Evolutionary conservation across 1,140 invertebrate species (phyloP), one percentile per base, ranked within the genome.

Genomic region (Aradophagus sp.): DNA sequence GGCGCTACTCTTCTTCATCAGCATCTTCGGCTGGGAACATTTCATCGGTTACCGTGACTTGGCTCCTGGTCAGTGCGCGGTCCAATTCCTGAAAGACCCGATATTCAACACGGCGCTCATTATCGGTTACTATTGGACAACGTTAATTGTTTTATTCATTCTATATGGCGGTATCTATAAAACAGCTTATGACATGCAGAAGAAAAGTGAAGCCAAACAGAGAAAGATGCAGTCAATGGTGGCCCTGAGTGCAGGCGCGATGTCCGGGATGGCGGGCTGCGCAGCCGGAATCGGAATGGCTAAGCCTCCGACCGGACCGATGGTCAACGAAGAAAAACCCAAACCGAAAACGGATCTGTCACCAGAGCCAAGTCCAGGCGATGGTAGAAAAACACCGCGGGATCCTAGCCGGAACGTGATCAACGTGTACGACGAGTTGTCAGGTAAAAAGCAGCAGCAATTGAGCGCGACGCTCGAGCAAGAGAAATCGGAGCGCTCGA

Each of bases 1-100:
- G 2, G 93, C 95, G 0, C 84, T 98, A 10, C 86, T 99, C 2
- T 99, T 99, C 84, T 99, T 99, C 82, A 97, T 97, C 45, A 97
- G 95, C 47, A 99, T 99, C 66, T 98, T 99, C 79, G 98, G 97
- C 17, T 99, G 98, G 97, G 97, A 99, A 81, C 95, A 97, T 80
- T 99, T 99, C 77, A 92, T 97, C 20, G 97, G 97, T 1, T 93
- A 93, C 76, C 87, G 96, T 50, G 95, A 97, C 76, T 86, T 98
- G 12, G 86, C 90, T 56, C 92, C 94, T 0, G 93, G 93, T 5
- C 91, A 97, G 80, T 99, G 98, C 81, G 93, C 96, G 27, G 98
- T 99, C 1, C 97, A 99, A 85, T 99, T 99, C 84, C 89, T 99
- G 27, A 97, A 97, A 85, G 96, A 99, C 86, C 97, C 97, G 0